phyloP scores from a whole-genome alignment of 2,888 invertebrate genomes.

The Blera fallax region DNA sequence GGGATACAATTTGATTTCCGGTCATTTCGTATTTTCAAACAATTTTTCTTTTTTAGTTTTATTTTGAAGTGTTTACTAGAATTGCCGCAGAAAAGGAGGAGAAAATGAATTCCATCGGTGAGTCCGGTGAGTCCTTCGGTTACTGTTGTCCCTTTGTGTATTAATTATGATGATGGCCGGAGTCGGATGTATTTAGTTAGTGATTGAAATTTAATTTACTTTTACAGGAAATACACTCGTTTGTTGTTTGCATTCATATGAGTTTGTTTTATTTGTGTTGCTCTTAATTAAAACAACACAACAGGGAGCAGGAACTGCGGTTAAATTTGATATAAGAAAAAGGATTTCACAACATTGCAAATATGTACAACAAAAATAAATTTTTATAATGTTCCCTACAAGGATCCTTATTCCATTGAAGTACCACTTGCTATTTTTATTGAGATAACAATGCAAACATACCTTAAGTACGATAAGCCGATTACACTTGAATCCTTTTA shows the following conservation, averaged over 20 bases:
- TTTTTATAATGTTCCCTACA: too few relatives aligned
- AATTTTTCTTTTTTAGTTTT: conserved; percentile 19
- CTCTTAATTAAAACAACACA: background rate
- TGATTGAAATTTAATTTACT: conserved; percentile 18
- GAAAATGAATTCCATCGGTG: background rate
- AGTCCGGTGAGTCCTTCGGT: background rate
- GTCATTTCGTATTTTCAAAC: conserved; percentile 41
- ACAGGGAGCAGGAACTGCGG: too few relatives aligned
- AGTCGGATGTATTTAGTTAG: conserved; percentile 33
- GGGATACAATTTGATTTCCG: conserved; percentile 66
- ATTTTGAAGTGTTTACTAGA: conserved; percentile 29
- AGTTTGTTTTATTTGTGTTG: background rate
- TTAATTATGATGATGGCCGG: conserved; percentile 49
- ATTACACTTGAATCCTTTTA: conserved; percentile 62
- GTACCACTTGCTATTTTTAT: background rate
- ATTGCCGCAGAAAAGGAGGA: conserved; percentile 7
- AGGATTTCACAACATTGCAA: background rate
- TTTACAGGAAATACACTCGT: background rate
- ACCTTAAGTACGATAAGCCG: conserved; percentile 31
- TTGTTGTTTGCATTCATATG: background rate
- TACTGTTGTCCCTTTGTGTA: conserved; percentile 34
- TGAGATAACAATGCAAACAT: conserved; percentile 14
- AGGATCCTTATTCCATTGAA: background rate
- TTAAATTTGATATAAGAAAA: too few relatives aligned
- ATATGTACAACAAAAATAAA: too few relatives aligned